phyloP scores from a whole-genome alignment of 2,888 invertebrate species.

The Ophraella communa region DNA sequence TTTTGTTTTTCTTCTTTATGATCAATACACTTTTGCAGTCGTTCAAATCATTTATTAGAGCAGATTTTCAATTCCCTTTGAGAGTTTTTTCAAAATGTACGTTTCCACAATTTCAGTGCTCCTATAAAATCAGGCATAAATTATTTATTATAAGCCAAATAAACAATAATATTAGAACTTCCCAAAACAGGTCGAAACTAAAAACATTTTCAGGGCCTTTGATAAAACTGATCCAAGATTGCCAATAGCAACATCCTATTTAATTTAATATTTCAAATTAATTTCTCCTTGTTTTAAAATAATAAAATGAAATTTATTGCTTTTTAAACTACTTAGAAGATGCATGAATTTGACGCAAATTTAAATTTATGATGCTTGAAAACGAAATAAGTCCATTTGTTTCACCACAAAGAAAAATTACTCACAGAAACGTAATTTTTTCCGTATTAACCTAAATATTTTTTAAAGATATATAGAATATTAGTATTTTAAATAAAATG shows the following conservation, averaged over 20 bases:
- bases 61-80: too few relatives aligned
- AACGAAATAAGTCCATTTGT: constrained; percentile 2
- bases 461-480: background rate
- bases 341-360: constrained; percentile 3
- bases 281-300: background rate
- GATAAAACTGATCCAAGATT: too few relatives aligned
- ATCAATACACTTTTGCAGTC: too few relatives aligned
- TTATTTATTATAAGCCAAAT: too few relatives aligned
- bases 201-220: too few relatives aligned
- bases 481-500: background rate
- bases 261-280: background rate
- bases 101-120: too few relatives aligned
- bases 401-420: background rate
- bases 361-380: constrained; percentile 7
- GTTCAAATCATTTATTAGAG: too few relatives aligned
- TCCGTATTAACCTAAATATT: background rate
- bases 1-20: too few relatives aligned
- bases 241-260: background rate
- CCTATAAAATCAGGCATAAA: too few relatives aligned
- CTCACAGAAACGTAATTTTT: background rate
- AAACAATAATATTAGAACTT: too few relatives aligned
- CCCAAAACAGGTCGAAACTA: too few relatives aligned
- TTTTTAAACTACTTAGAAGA: background rate
- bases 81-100: too few relatives aligned
- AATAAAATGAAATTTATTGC: constrained; percentile 6